A percentile compares a stretch with the other conserved stretches of the same genome.
These are phyloP conservation scores for Entomyzon cyanotis DNA, from an alignment of 2,113 vertebrate species.

Conservation along the genomic window DNA sequence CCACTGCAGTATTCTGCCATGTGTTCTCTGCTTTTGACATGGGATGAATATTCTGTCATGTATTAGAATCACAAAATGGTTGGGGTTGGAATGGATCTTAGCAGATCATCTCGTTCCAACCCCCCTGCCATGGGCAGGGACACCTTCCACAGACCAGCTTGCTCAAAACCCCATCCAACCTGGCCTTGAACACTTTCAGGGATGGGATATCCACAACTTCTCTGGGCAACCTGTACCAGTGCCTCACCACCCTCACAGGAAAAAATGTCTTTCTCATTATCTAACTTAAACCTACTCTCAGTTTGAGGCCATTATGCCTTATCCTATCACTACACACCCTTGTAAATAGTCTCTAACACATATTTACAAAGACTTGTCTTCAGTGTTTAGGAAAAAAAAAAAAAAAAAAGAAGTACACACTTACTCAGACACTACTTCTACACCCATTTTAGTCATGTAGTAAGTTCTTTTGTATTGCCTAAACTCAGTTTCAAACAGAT, in stretches of 20 bases:
- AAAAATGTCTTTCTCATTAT: background rate
- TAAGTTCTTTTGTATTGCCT: conserved; percentile 97
- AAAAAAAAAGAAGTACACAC: conserved; percentile 37
- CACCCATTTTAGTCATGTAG: conserved; percentile 97
- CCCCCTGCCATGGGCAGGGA: background rate
- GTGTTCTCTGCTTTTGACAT: background rate
- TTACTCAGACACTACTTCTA: conserved; percentile 96
- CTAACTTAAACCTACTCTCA: background rate
- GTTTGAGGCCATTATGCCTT: background rate
- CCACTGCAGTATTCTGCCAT: background rate
- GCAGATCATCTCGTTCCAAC: background rate
- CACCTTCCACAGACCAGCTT: background rate
- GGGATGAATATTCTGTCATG: background rate
- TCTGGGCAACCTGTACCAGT: background rate
- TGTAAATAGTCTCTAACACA: background rate
- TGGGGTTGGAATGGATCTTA: background rate
- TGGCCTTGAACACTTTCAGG: background rate
- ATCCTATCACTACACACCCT: background rate
- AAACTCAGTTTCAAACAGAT: conserved; percentile 97
- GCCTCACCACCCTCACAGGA: background rate
- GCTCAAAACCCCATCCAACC: background rate
- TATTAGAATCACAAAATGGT: background rate
- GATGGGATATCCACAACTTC: background rate
- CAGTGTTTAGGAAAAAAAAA: background rate
- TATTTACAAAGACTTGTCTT: background rate